These are phyloP conservation scores for Steromphala cineraria DNA, from an alignment of 2,888 invertebrate species.

Conservation along the genomic window DNA sequence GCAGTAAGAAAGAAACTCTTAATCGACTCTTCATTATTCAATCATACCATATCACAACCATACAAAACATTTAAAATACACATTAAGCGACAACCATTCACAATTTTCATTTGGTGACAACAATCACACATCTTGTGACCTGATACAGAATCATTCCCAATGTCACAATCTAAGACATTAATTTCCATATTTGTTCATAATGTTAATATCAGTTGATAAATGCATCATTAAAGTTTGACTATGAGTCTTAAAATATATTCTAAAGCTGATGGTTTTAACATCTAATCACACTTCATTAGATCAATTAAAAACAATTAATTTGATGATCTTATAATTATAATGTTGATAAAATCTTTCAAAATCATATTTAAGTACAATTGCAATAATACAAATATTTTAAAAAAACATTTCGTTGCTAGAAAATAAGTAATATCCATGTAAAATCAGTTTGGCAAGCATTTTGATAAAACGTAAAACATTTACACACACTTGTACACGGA, in stretches of 20 bases:
- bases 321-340: not conserved
- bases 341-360: not conserved
- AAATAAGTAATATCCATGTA: not conserved
- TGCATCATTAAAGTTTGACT: not conserved
- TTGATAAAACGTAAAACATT: not conserved
- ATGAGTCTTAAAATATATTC: not conserved
- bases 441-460: not conserved
- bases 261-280: not conserved
- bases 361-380: not conserved
- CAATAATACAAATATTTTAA: not conserved
- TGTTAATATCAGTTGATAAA: not conserved
- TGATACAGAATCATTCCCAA: too few species aligned
- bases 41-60: too few species aligned
- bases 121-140: too few species aligned
- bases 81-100: too few species aligned
- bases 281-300: not conserved
- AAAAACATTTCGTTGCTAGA: not conserved
- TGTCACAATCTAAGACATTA: too few species aligned
- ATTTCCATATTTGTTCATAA: too few species aligned
- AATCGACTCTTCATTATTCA: too few species aligned
- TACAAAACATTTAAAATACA: too few species aligned
- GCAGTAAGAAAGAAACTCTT: too few species aligned
- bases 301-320: not conserved
- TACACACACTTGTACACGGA: too few species aligned
- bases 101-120: too few species aligned